Evolutionary conservation across 2,113 vertebrate genomes (phyloP), one percentile per base, ranked within the genome.

Genomic region (Cochlearius cochlearius): DNA sequence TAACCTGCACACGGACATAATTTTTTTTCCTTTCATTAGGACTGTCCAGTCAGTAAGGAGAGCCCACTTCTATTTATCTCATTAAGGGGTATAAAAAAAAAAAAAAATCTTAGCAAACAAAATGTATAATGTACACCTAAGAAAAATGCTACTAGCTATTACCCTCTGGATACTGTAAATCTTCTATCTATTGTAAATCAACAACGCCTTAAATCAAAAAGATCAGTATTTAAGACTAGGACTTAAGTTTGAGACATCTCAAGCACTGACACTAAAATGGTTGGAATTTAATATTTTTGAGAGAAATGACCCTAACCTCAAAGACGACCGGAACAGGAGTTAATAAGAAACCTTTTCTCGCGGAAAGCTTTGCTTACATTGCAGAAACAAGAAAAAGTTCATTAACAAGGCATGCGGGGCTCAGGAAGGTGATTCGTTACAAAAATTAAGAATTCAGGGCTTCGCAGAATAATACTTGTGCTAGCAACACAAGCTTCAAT

Each of bases 381-480:
- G 62, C 67, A 88, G 36, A 94, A 88, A 75, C 25, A 72, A 79
- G n/a, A 36, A 91, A 81, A n/a, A 56, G 20, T 38, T 90, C 39
- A 53, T 53, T 73, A 90, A 68, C 41, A 87, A 76, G 26, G 13
- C 36, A 79, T 2, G 4, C 6, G 45, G 17, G 20, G 52, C 36
- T 59, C 7, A 4, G 25, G 55, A 80, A 91, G 62, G 36, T 2
- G 15, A 72, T 88, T 73, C 43, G 66, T 19, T 60, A 58, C 25
- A 66, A 68, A 79, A 87, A 69, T 29, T 45, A 75, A 27, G 52
- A 78, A 34, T 41, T 49, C 11, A 1, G 6, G 56, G 58, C 36
- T 89, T 67, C 4, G 41, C 3, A 9, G 43, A 85, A 29, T 47
- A 92, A 30, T 23, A 73, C 15, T 66, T 63, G 52, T 0, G 25